Evolutionary conservation across 1,140 invertebrate species (phyloP), one percentile per base, ranked within the genome.

Genomic region (Pantala flavescens): DNA sequence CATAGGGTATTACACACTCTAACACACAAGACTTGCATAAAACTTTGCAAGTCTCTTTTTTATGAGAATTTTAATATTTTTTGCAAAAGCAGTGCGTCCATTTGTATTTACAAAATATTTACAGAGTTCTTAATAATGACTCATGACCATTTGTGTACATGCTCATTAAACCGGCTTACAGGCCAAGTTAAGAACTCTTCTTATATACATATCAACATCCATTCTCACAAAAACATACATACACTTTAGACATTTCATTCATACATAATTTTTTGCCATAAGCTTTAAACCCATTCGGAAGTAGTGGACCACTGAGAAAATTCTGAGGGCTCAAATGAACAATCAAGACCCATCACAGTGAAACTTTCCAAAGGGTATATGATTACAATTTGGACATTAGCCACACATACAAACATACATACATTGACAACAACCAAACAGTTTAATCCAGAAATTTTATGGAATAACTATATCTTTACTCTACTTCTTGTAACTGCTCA

Each of bases 31-130:
- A 63, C 49, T 12, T 63, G 49, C 49, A 7, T 63, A 63, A 63
- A 63, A 63, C 49, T 63, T 21, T 7, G 49, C 49, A 63, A 63
- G 49, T 63, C 49, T 63, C n/a, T 16, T 63, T 19, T 63, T 63
- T 63, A 7, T 63, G 14, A 19, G 16, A 63, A 21, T 63, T 63
- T 63, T 63, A 3, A 19, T 16, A 19, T 63, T 63, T 63, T 63
- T 19, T 63, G 49, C 49, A 63, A 63, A 63, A 63, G 49, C 49
- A 63, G 49, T 63, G 49, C 49, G 49, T 63, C 49, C 49, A 63
- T 63, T 63, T 63, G 49, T 63, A 63, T 63, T 16, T 63, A 63
- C 49, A 63, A 63, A 63, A 63, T 63, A 63, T 63, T 16, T 63
- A 63, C 49, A 63, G 49, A 19, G 14, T 19, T 19, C n/a, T 21